phyloP scores from a whole-genome alignment of 35 echinoderm and acorn worm genomes.

The Stichopus chloronotus region DNA sequence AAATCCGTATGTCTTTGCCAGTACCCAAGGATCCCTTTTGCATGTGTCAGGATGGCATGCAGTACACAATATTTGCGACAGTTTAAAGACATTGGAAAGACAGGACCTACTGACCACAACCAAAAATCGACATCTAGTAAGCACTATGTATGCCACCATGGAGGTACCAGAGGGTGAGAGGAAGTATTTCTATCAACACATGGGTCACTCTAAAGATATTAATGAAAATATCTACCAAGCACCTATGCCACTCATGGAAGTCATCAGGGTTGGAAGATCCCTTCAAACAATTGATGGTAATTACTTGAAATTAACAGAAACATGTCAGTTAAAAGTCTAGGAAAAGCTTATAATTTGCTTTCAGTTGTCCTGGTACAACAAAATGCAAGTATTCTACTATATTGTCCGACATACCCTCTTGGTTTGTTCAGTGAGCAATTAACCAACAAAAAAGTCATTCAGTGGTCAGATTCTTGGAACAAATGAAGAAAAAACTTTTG shows the following conservation, averaged over 20 bases:
- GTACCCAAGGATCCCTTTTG: slow-evolving; percentile 10
- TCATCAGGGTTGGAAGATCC: slow-evolving; percentile 55
- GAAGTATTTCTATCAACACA: slow-evolving; percentile 61
- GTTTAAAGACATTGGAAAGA: slow-evolving; percentile 31
- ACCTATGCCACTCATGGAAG: slow-evolving; percentile 60
- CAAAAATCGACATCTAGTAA: slow-evolving; percentile 66
- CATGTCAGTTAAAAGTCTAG: no score
- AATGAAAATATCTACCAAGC: slow-evolving; percentile 63
- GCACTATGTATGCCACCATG: slow-evolving; percentile 65
- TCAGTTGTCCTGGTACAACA: no score
- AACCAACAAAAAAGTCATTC: no score
- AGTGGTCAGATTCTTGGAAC: no score
- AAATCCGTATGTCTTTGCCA: slow-evolving; percentile 62
- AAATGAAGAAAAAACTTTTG: no score
- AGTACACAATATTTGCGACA: slow-evolving; percentile 17
- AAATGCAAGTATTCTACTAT: no score
- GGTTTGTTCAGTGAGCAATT: no score
- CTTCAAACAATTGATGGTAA: slow-evolving; percentile 60
- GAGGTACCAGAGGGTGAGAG: slow-evolving; percentile 50
- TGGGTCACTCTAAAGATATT: slow-evolving; percentile 67
- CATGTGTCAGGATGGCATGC: slow-evolving; percentile 90
- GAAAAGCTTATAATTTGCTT: no score
- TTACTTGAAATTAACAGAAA: not conserved
- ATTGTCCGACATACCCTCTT: no score
- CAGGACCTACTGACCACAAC: slow-evolving; percentile 52